A percentile compares a stretch with the other conserved stretches of the same genome.
Conservation (phyloP, 1,140 invertebrate genomes). For the Tenebrio molitor region DNA sequence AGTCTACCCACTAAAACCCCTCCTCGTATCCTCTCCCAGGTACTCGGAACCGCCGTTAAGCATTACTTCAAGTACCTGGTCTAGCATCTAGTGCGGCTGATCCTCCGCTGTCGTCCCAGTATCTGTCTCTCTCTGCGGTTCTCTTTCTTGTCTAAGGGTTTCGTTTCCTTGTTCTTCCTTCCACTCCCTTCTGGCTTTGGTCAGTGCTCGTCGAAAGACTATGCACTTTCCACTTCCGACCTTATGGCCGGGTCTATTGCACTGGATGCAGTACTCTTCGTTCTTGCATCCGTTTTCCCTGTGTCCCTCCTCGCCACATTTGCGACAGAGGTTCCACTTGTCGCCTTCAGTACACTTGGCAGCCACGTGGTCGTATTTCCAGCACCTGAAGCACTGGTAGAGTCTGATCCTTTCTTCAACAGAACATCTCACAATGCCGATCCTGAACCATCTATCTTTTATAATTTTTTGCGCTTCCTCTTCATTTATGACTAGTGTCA, state of each 20-base stretch:
- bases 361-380: constrained; percentile 11
- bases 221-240: constrained; percentile 8
- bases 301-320: constrained; percentile 40
- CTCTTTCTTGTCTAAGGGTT: too few relatives aligned
- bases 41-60: too few relatives aligned
- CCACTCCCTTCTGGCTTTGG: neutral
- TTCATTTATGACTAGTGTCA: neutral
- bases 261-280: constrained; percentile 2
- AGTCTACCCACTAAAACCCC: too few relatives aligned
- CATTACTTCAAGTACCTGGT: too few relatives aligned
- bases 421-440: neutral
- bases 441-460: neutral
- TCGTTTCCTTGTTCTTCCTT: neutral
- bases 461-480: neutral
- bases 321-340: constrained; percentile 9
- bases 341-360: neutral
- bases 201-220: constrained; percentile 11
- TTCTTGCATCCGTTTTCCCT: neutral
- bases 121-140: too few relatives aligned
- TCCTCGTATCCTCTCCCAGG: too few relatives aligned
- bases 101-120: too few relatives aligned
- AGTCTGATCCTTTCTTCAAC: neutral
- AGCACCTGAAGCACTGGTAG: constrained; percentile 22
- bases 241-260: constrained; percentile 18
- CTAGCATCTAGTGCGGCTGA: too few relatives aligned